A percentile compares a stretch with the other conserved stretches of the same genome.
Evolutionary conservation across 2,888 invertebrate species (phyloP).

Genomic region (Tinea pellionella): DNA sequence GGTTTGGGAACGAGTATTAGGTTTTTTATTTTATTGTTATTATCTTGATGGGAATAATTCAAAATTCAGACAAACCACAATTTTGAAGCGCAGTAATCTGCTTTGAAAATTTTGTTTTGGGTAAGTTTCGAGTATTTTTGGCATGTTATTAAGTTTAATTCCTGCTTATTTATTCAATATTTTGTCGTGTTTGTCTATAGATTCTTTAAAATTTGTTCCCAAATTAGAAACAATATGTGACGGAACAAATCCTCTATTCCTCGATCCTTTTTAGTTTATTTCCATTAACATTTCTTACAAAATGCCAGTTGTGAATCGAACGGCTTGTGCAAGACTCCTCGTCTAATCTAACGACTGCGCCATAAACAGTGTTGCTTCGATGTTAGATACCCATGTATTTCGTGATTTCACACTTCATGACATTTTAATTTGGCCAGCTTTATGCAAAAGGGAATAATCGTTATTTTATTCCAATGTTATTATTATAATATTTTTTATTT

Average conservation of each 20-base stretch:
- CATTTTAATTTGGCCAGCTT: conserved; percentile 7
- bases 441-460: not conserved
- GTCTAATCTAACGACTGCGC: conserved; percentile 14
- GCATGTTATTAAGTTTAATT: no score
- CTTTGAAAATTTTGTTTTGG: no score
- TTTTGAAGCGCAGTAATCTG: no score
- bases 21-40: not conserved
- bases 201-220: no score
- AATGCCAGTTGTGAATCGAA: conserved; percentile 15
- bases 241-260: not conserved
- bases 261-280: conserved; percentile 12
- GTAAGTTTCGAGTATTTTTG: no score
- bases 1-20: not conserved
- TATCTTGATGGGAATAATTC: not conserved
- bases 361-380: conserved; percentile 14
- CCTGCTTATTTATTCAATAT: no score
- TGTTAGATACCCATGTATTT: conserved; percentile 1
- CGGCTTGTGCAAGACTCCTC: conserved; percentile 14
- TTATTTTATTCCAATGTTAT: not conserved
- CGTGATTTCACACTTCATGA: conserved; percentile 12
- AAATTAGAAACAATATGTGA: not conserved
- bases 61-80: not conserved
- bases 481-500: no score
- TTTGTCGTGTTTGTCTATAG: no score
- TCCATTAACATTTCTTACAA: conserved; percentile 16